Evolutionary conservation across 2,888 invertebrate genomes (phyloP), one percentile per base, ranked within the genome.

Genomic region (Campoplex capitator): DNA sequence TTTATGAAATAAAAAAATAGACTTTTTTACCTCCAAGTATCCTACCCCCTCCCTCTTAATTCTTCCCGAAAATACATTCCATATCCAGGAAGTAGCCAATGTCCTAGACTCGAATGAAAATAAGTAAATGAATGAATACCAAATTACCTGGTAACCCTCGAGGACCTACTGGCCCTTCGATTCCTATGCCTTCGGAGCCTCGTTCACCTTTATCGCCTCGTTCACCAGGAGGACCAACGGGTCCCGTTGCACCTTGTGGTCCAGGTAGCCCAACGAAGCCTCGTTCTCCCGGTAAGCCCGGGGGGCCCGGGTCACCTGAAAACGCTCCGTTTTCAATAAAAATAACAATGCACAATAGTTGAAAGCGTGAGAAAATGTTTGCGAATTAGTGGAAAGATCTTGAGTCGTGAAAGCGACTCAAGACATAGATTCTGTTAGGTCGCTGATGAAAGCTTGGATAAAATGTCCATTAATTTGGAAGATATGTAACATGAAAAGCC

Each of bases 181-280:
- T 91, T 0, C 98, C 97, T 4, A 97, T 94, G 0, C 98, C 98
- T 92, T 97, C 96, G 0, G 95, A 95, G 48, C 96, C 97, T 89
- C 96, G 95, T 28, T 97, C 97, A 0, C 98, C 98, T 91, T 97
- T 97, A 84, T 97, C 96, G 0, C 97, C 97, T 88, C 96, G 95
- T 89, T 96, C 96, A 1, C 97, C 97, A 8, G 95, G 92, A 0
- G 94, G 92, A 0, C 97, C 98, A 1, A 95, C 94, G 13, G 94
- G 94, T 2, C 97, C 98, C 18, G 95, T 93, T 6, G 95, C 94
- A 28, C 97, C 97, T 68, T 95, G 95, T 13, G 95, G 94, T 45
- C 96, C 96, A 0, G 96, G 96, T 75, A 96, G 93, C 3, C 98
- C 98, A 78, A 95, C 95, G 90, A 96, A 96, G 18, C 96, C 97